Evolutionary conservation across 2,113 vertebrate genomes (phyloP).

Genomic region (Carettochelys insculpta): DNA sequence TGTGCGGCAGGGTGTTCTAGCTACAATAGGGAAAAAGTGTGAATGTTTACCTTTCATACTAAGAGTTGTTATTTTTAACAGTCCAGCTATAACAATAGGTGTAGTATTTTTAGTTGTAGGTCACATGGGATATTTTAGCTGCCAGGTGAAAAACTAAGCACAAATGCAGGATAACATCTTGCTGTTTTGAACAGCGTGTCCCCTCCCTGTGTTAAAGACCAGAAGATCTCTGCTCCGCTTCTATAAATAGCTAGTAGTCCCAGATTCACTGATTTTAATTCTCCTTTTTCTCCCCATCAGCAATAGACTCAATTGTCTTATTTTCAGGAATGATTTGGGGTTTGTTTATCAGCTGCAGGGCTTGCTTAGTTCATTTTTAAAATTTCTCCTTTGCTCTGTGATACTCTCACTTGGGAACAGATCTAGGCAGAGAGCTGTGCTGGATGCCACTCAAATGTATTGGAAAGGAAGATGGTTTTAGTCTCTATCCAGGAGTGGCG

Average conservation of each 20-base stretch:
- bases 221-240: background rate
- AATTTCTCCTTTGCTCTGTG: background rate
- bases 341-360: background rate
- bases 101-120: conserved; percentile 44
- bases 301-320: background rate
- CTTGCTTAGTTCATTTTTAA: conserved; percentile 22
- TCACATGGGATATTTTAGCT: conserved; percentile 18
- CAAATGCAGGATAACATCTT: background rate
- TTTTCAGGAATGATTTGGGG: conserved; percentile 6
- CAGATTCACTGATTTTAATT: background rate
- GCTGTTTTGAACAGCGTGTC: background rate
- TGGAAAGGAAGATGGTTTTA: background rate
- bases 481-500: background rate
- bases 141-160: background rate
- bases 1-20: conserved; percentile 43
- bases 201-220: background rate
- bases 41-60: background rate
- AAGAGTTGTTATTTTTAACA: conserved; percentile 43
- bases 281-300: background rate
- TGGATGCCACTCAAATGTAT: background rate
- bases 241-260: background rate
- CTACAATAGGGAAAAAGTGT: conserved; percentile 4
- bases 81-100: conserved; percentile 26
- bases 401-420: background rate
- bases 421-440: background rate